Evolutionary conservation across 2,888 invertebrate genomes (phyloP).

Genomic region (Pinctada fucata): DNA sequence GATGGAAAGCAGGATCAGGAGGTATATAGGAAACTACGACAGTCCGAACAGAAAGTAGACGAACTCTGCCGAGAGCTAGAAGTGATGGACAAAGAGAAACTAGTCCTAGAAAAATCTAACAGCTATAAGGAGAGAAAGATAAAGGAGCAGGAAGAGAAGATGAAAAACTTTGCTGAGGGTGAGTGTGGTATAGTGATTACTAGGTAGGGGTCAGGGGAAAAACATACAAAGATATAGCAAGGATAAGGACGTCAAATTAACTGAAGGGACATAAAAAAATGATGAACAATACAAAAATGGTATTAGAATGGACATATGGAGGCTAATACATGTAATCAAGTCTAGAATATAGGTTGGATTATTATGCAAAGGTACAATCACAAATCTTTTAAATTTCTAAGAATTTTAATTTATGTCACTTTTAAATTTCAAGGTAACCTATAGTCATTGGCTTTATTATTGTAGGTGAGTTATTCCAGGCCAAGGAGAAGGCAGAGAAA

Average conservation of each 20-base stretch:
- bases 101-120: background rate
- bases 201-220: too few relatives aligned
- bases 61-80: slow-evolving; percentile 41
- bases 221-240: too few relatives aligned
- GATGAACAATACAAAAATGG: too few relatives aligned
- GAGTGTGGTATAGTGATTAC: background rate
- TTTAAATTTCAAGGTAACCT: too few relatives aligned
- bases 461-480: background rate
- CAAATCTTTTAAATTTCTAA: too few relatives aligned
- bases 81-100: background rate
- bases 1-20: slow-evolving; percentile 42
- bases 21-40: slow-evolving; percentile 31
- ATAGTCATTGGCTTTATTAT: background rate
- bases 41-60: slow-evolving; percentile 32
- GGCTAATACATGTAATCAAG: too few relatives aligned
- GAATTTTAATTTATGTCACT: too few relatives aligned
- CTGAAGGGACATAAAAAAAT: too few relatives aligned
- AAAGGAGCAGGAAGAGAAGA: background rate
- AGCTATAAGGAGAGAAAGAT: background rate
- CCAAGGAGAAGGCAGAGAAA: background rate
- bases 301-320: too few relatives aligned
- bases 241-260: too few relatives aligned
- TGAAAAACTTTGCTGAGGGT: background rate
- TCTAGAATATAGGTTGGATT: too few relatives aligned
- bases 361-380: too few relatives aligned